Evolutionary conservation across 1,140 invertebrate species (phyloP).

Genomic region (Saccostrea echinata): DNA sequence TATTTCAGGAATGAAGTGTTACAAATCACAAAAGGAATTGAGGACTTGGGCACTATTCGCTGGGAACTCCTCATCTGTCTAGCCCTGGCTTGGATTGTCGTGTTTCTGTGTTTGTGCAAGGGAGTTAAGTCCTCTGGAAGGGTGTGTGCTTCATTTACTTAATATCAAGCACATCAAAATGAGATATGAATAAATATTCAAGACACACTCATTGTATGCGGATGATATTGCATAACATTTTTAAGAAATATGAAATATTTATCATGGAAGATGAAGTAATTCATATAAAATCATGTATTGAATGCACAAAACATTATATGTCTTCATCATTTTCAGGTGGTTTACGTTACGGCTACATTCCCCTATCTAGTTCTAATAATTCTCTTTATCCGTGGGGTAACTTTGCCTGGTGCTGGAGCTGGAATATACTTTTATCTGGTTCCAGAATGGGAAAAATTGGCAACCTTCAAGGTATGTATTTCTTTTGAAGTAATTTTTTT

Average conservation of each 20-base stretch:
- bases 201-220: too few species aligned
- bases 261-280: too few species aligned
- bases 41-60: slow-evolving; percentile 86
- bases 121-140: slow-evolving; percentile 92
- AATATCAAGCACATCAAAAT: too few species aligned
- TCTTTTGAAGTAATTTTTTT: background rate
- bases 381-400: slow-evolving; percentile 89
- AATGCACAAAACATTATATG: background rate
- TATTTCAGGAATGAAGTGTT: slow-evolving; percentile 86
- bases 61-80: slow-evolving; percentile 88
- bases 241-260: too few species aligned
- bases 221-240: too few species aligned
- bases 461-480: slow-evolving; percentile 53
- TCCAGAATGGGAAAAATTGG: slow-evolving; percentile 66
- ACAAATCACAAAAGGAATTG: slow-evolving; percentile 87
- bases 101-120: slow-evolving; percentile 90
- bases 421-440: slow-evolving; percentile 86
- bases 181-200: too few species aligned
- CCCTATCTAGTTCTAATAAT: slow-evolving; percentile 91
- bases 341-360: slow-evolving; percentile 91
- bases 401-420: slow-evolving; percentile 88
- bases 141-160: slow-evolving; percentile 76
- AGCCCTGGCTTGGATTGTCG: slow-evolving; percentile 88
- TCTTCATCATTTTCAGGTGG: slow-evolving; percentile 78
- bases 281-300: too few species aligned